A percentile compares a stretch with the other conserved stretches of the same genome.
Conservation (phyloP, 2,113 vertebrate genomes). For the Sinocyclocheilus anshuiensis region DNA sequence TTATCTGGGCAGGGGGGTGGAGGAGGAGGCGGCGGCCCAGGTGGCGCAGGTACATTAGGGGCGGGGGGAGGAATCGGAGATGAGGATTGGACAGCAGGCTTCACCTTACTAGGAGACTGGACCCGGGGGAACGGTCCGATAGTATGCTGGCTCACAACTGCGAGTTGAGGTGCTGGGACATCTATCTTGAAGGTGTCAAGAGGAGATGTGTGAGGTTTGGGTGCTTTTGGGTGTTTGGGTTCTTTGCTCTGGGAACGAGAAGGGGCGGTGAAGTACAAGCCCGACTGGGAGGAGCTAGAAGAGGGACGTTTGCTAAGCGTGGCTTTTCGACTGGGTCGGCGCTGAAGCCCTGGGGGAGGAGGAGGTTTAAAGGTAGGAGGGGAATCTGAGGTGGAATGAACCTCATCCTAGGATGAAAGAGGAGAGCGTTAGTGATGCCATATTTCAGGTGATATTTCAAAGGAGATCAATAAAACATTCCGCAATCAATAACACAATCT, state of each 20-base stretch:
- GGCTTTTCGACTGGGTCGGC: constrained; percentile 62
- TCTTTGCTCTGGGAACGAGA: constrained; percentile 66
- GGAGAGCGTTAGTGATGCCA: constrained; percentile 59
- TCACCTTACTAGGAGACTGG: constrained; percentile 81
- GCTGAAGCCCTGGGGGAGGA: constrained; percentile 73
- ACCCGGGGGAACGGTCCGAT: constrained; percentile 92
- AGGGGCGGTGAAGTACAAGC: constrained; percentile 84
- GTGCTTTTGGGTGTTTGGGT: constrained; percentile 40
- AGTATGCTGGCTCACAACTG: constrained; percentile 78
- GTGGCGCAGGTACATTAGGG: constrained; percentile 43
- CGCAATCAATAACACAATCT: neutral
- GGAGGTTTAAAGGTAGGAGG: constrained; percentile 85
- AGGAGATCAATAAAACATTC: neutral
- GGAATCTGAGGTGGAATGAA: constrained; percentile 79
- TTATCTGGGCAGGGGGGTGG: constrained; percentile 59
- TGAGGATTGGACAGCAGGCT: constrained; percentile 39
- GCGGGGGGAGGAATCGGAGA: constrained; percentile 47
- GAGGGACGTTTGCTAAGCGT: constrained; percentile 79
- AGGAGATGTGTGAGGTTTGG: constrained; percentile 51
- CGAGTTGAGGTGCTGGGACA: constrained; percentile 75
- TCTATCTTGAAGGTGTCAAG: constrained; percentile 68
- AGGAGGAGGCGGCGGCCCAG: constrained; percentile 31
- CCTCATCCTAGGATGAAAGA: constrained; percentile 84
- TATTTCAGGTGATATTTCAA: neutral
- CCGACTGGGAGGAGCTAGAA: constrained; percentile 84